Base-by-base conservation (phyloP, 1,140 invertebrate species). In the Drosophila baimaii region DNA sequence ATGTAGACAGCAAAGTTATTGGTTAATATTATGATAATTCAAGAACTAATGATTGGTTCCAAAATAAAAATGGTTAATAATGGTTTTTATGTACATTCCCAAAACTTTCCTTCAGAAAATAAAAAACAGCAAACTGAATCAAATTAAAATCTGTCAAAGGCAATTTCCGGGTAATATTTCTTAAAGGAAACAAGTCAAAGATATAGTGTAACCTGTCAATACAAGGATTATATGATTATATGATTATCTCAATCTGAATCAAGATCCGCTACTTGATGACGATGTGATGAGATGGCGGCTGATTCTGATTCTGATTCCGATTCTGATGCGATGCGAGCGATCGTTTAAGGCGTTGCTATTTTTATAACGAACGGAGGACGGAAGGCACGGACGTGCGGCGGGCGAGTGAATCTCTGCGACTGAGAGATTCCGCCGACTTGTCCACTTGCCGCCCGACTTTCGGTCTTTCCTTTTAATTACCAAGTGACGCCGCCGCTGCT, bases 391-490 rank as follows among this genome's bases (percentile, higher is more conserved):
- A 71, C 66, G 66, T 55, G 39, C 49, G 64, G 54, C 59, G 74
- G 63, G 80, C 75, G 80, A 82, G 64, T 85, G 72, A 80, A 68
- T 83, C 76, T 83, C 77, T 72, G 57, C 69, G 70, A 74, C 58
- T 74, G 70, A 29, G 63, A 69, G 55, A 61, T 49, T 44, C 58
- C 33, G 41, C 44, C 52, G 47, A 55, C 43, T 62, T 44, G 31
- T 31, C 59, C 25, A 35, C 43, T 65, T 65, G 39, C 25, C 35
- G 61, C 31, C 25, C 35, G 61, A 64, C 61, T 64, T 64, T 52
- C 58, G 57, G 52, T 79, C 46, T 77, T 86, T 71, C 43, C 57
- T 88, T 86, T 86, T 83, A 88, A 86, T 88, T 88, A 86, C 83
- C 83, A 85, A 85, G 68, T 81, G 75, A 63, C 62, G 56, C 27